These are phyloP conservation scores for Polyommatus icarus DNA, from an alignment of 2,888 invertebrate genomes.

Conservation along the genomic window DNA sequence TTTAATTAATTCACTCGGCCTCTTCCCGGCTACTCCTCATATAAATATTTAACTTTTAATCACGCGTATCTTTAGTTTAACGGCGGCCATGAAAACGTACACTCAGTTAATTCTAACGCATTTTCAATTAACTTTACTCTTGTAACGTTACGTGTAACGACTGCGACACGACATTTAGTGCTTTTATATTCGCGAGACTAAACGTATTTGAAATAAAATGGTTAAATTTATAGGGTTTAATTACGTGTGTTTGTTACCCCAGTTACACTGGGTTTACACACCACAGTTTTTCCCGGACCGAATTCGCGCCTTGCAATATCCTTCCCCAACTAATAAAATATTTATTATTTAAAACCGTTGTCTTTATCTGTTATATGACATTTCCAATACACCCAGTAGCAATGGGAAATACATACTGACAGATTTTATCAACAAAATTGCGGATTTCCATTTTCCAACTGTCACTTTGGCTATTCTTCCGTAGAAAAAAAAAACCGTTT, in stretches of 20 bases:
- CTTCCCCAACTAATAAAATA: too few species aligned
- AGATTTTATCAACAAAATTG: too few species aligned
- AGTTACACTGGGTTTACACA: neutral
- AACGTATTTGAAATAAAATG: constrained; percentile 2
- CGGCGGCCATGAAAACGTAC: constrained; percentile 13
- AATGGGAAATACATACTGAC: too few species aligned
- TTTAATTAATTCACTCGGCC: neutral
- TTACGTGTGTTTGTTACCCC: neutral
- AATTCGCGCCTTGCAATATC: too few species aligned
- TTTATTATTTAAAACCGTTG: too few species aligned
- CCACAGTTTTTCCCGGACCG: too few species aligned
- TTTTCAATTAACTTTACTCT: constrained; percentile 35
- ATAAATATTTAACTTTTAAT: constrained; percentile 20
- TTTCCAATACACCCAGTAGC: too few species aligned
- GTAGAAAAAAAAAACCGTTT: too few species aligned
- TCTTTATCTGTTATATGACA: too few species aligned
- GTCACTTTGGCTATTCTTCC: too few species aligned
- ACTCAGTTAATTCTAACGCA: constrained; percentile 16
- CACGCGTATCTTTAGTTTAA: constrained; percentile 5
- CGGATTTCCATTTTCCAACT: too few species aligned
- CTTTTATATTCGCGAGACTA: constrained; percentile 21
- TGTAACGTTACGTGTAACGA: constrained; percentile 36
- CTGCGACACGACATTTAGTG: constrained; percentile 32
- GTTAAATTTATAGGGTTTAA: constrained; percentile 4
- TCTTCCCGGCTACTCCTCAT: neutral